These are phyloP conservation scores for Heliconius himera DNA, from an alignment of 1,140 invertebrate species.

Conservation along the genomic window DNA sequence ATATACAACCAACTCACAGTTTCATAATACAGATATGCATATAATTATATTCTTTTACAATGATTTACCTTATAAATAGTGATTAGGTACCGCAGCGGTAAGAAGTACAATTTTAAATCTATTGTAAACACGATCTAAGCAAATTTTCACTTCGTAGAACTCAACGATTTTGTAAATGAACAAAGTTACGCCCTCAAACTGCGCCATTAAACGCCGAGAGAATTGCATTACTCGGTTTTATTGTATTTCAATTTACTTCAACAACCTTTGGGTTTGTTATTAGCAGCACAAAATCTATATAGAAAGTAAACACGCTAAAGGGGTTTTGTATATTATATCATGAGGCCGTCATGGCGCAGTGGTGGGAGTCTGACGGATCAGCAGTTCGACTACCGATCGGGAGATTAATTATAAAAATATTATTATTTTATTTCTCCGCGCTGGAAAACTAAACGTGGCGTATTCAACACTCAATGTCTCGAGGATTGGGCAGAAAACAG, in stretches of 20 bases:
- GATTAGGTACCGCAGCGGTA: neutral
- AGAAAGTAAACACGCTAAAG: neutral
- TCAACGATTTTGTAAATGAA: conserved; percentile 54
- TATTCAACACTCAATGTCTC: no score
- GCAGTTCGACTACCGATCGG: no score
- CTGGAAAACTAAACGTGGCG: no score
- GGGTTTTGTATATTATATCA: neutral
- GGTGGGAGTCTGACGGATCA: no score
- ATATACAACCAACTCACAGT: no score
- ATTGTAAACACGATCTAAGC: conserved; percentile 1
- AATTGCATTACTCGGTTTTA: conserved; percentile 55
- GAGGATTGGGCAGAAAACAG: no score
- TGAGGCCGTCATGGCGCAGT: no score
- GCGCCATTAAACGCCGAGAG: conserved; percentile 54
- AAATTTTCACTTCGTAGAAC: conserved; percentile 25
- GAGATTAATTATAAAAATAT: no score
- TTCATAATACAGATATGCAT: no score
- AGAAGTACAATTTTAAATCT: neutral
- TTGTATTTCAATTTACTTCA: conserved; percentile 48
- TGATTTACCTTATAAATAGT: neutral
- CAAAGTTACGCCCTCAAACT: conserved; percentile 56
- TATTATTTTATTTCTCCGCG: no score
- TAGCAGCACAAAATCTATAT: neutral
- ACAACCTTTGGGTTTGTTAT: conserved; percentile 26
- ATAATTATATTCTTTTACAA: neutral